Base-by-base conservation (phyloP, 2,113 vertebrate species). In the Calyptommatus sinebrachiatus region DNA sequence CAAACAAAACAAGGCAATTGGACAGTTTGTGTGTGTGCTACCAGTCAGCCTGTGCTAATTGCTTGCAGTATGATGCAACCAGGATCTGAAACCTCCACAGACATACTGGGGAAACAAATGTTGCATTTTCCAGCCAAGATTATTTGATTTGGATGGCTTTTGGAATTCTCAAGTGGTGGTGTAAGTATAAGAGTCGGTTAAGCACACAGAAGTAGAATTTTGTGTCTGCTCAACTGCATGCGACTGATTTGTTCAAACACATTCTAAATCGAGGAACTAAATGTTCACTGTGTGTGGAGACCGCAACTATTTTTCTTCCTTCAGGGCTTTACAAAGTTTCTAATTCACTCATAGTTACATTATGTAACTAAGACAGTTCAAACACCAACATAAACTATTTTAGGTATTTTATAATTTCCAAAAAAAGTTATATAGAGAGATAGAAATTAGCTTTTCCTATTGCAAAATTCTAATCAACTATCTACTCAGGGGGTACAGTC, bases 121-220 rank as follows among this genome's bases (percentile, higher is more conserved):
- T 81, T 76, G 41, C 41, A 45, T 81, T 81, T 70, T 81, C 53
- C 73, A 70, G 73, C 66, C n/a, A 74, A 18, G 35, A 35, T 70
- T 81, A 74, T 70, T 81, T 81, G 79, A 35, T 76, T 81, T 81
- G 73, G 79, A 81, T 70, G 48, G 71, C 26, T 31, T 75, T 31
- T 69, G 66, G n/a, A 62, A 70, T 81, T 81, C 79, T 76, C 45
- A 76, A 76, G 73, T 8, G n/a, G 29, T 70, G 73, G 76, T 76
- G 75, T 81, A 73, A 80, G 76, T 76, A 69, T 81, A 73, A 80
- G 45, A 73, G 48, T 66, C 41, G 74, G 35, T 76, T 81, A 35
- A 73, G 41, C 66, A 50, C 29, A 31, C 73, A 70, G 31, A 75
- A 69, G 65, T 61, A 53, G 53, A 61, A 70, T 62, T 48, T 12